Conservation (phyloP, 2,797 vertebrate genomes). For the Squalus acanthias region DNA sequence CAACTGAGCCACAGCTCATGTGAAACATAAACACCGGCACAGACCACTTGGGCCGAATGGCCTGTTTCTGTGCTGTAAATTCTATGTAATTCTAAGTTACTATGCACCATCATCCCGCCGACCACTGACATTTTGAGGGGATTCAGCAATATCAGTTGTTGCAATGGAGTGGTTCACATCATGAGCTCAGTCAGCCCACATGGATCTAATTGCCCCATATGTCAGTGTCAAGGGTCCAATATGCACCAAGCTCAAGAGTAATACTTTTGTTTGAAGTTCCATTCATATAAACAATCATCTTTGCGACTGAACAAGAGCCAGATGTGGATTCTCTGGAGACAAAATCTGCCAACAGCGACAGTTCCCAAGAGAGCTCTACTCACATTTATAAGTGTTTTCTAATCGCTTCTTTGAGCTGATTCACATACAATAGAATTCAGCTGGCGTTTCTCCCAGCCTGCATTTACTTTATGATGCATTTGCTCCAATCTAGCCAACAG, state of each 20-base stretch:
- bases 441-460: background rate
- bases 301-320: background rate
- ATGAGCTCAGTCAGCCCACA: background rate
- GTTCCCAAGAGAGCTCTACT: background rate
- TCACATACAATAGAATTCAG: constrained; percentile 19
- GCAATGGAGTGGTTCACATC: background rate
- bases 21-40: background rate
- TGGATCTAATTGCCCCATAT: background rate
- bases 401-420: constrained; percentile 3
- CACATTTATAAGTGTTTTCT: constrained; percentile 27
- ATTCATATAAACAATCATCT: constrained; percentile 27
- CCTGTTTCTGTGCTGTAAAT: background rate
- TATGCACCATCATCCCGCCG: background rate
- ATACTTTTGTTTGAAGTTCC: constrained; percentile 24
- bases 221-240: constrained; percentile 15
- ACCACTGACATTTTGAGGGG: background rate
- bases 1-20: background rate
- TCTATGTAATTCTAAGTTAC: background rate
- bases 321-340: constrained; percentile 10
- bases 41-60: background rate
- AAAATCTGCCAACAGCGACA: constrained; percentile 19
- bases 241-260: background rate
- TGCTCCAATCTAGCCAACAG: background rate
- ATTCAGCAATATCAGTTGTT: background rate
- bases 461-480: constrained; percentile 16